Evolutionary conservation across 2,797 vertebrate species (phyloP), one percentile per base, ranked within the genome.

Genomic region (Siniperca obscura): DNA sequence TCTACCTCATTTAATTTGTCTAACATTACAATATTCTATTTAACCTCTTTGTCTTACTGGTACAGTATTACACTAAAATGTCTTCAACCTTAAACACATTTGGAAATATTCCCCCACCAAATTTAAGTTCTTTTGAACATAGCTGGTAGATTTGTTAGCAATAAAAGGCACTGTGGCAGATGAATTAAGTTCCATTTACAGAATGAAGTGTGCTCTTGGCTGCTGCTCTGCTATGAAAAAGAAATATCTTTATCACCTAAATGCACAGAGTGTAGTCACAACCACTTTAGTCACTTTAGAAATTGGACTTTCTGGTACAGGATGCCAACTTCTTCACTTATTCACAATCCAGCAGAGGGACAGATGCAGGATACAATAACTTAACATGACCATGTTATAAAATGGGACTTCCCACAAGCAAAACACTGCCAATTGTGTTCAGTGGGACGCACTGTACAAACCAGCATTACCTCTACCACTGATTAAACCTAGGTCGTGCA

Each of bases 191-290:
- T 50, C 16, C 1, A 75, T 60, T 65, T 57, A 48, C 17, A 61
- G 30, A n/a, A 38, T 64, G 8, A 76, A 5, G 42, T 61, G 50
- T 27, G n/a, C 76, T 71, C 67, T 66, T 59, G 61, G 42, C 19
- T 44, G 38, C 53, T 59, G 50, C 42, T 73, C 53, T 36, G 52
- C 56, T 59, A 70, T 36, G 22, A 77, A 81, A 68, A 71, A 5
- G 34, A 69, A 78, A 69, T n/a, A 72, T 68, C 48, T 78, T 77
- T 75, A 79, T 75, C 55, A 61, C 42, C 61, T 55, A 62, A 59
- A 60, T 34, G 55, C 48, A 68, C 6, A 69, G 3, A 21, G 44
- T 67, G 65, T 46, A 60, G 55, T 75, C 57, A 70, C 2, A 79
- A 34, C 5, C 17, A 62, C 62, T 34, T 40, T 3, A 34, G 10